Base-by-base conservation (phyloP, 2,113 vertebrate genomes). In the Lampris incognitus region DNA sequence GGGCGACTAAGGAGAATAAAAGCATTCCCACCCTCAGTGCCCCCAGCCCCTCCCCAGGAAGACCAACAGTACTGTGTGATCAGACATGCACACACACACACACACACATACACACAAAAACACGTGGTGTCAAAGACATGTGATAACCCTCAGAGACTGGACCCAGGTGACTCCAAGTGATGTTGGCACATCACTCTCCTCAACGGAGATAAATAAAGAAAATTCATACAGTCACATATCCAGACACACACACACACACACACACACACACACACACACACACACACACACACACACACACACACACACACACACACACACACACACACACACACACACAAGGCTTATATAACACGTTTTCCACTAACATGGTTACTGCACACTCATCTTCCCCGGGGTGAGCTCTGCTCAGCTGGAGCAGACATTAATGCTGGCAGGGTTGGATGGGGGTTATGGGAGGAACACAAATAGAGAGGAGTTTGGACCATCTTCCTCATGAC, bases 281-380 rank as follows among this genome's bases (percentile, higher is more conserved):
- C 24, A 7, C 39, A 54, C 37, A 51, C 9, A 13, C 24, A 55
- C 66, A 56, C 66, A 68, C 54, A 48, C 54, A 57, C 54, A 57
- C 54, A 56, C 41, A 36, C 69, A 71, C 11, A 63, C 40, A 72
- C 49, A 61, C 41, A 49, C 7, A 54, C 66, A 56, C 64, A 66
- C 48, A 51, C 48, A 10, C 63, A 51, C 64, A 49, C 48, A 38
- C 46, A 10, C 6, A 66, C 46, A 74, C 36, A 60, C 76, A 67
- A 55, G 36, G 67, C 72, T 92, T 93, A 90, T 82, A 84, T 91
- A 90, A 92, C 85, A 54, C 79, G 76, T 90, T 89, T 91, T 85
- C 87, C 83, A 75, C 85, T 70, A 80, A 88, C 88, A 87, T 86
- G 72, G 85, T 87, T 83, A 83, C 87, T 82, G 76, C 88, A 84